Base-by-base conservation (phyloP, 2,797 vertebrate genomes). In the Botia kubotai region DNA sequence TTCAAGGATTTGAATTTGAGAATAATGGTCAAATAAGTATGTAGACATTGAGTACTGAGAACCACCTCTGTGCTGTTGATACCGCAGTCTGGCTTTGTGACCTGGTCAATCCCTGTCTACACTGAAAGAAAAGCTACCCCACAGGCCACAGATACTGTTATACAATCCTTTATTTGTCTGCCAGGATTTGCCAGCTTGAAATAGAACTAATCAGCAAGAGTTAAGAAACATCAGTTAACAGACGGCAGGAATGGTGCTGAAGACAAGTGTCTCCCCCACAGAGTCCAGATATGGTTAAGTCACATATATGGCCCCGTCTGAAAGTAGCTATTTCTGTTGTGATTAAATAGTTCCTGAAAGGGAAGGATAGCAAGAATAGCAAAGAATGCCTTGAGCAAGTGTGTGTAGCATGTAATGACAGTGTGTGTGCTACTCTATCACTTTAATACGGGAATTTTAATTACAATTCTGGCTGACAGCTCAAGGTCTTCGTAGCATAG, bases 131-230 rank as follows among this genome's bases (percentile, higher is more conserved):
- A 79, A 57, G 53, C 58, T 72, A 72, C 63, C 73, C 29, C 36
- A 23, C 73, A 63, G 66, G 50, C 29, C 53, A 77, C 39, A 76
- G 75, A 79, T 57, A 83, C 83, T 66, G 81, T 80, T 83, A 75
- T 66, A 75, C 82, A 77, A 83, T 53, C 57, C 75, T 72, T 58
- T 66, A 73, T 43, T 71, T 77, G 79, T 80, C 85, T 84, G 84
- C 58, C 80, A 84, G 82, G 86, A 84, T 88, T 86, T 88, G 77
- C 74, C 19, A 6, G 81, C 86, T 86, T 74, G 79, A 89, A 89
- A 86, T 89, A 88, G 86, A 90, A 87, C 71, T 73, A 78, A 77
- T 70, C 60, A 63, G 43, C 33, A 73, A 79, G 66, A 46, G 63
- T 74, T 81, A 70, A 78, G 68, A 60, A 67, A 75, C 53, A 71